These are phyloP conservation scores for Bellardia bayeri DNA, from an alignment of 2,888 invertebrate genomes.

Conservation along the genomic window DNA sequence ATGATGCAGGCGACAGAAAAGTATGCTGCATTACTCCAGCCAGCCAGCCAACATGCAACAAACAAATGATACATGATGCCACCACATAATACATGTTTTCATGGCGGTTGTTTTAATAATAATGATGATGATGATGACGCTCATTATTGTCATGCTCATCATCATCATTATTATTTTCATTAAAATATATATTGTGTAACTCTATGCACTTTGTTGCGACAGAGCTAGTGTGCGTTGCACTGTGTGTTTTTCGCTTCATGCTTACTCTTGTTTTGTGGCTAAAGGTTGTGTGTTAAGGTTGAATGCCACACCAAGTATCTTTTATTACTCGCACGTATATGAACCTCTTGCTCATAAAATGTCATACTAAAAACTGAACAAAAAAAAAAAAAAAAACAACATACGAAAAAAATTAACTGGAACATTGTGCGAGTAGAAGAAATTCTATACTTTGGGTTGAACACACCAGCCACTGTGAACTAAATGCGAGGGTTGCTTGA, in stretches of 20 bases:
- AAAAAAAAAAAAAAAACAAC: slow-evolving; percentile 10
- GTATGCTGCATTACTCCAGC: slow-evolving; percentile 41
- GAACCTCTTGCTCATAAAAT: slow-evolving; percentile 56
- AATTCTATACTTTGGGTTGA: slow-evolving; percentile 59
- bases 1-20: slow-evolving; percentile 56
- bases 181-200: slow-evolving; percentile 57
- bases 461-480: slow-evolving; percentile 2
- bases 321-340: slow-evolving; percentile 63
- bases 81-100: slow-evolving; percentile 48
- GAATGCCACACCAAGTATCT: slow-evolving; percentile 65
- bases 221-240: slow-evolving; percentile 13
- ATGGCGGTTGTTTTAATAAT: slow-evolving; percentile 55
- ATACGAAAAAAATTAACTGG: slow-evolving; percentile 41
- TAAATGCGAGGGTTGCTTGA: slow-evolving; percentile 14
- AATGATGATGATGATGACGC: slow-evolving; percentile 20
- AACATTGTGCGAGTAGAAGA: slow-evolving; percentile 48
- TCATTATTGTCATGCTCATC: slow-evolving; percentile 24
- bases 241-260: slow-evolving; percentile 17
- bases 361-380: slow-evolving; percentile 19
- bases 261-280: slow-evolving; percentile 60
- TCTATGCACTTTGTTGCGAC: slow-evolving; percentile 10
- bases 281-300: slow-evolving; percentile 72
- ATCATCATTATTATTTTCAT: slow-evolving; percentile 38
- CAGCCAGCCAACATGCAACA: slow-evolving; percentile 57
- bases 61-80: slow-evolving; percentile 54